Percentiles rank a stretch among this genome's conserved stretches.
Conservation (phyloP, 2,888 invertebrate genomes). For the Nysson spinosus region DNA sequence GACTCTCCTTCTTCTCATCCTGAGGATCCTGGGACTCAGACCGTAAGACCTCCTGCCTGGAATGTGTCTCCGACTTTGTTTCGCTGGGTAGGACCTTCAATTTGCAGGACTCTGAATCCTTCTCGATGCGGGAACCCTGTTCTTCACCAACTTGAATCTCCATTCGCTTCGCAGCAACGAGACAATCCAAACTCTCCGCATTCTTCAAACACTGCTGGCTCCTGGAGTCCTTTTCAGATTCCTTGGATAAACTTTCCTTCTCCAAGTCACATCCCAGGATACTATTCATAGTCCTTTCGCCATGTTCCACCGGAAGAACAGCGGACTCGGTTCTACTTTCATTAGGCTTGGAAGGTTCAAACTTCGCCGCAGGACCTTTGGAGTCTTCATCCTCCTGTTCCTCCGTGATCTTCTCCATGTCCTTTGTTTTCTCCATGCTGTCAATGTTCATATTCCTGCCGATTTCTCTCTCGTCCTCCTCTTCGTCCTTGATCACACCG, state of each 20-base stretch:
- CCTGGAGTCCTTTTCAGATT: no score
- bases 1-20: conserved; percentile 40
- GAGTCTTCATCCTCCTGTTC: conserved; percentile 40
- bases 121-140: no score
- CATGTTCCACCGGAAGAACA: conserved; percentile 47
- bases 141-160: no score
- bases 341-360: conserved; percentile 64
- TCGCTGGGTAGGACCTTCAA: no score
- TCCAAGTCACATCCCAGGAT: no score
- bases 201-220: background rate
- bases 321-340: conserved; percentile 66
- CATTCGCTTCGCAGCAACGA: no score
- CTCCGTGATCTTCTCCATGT: conserved; percentile 26
- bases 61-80: background rate
- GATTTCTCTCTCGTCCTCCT: conserved; percentile 44
- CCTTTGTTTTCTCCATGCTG: conserved; percentile 16
- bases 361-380: conserved; percentile 30
- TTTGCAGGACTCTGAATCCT: no score
- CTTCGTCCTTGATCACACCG: conserved; percentile 73
- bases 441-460: conserved; percentile 25
- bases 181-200: background rate
- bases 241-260: no score
- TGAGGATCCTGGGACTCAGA: conserved; percentile 11
- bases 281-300: no score
- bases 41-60: background rate